Conservation (phyloP, 2,797 vertebrate genomes). For the Chrosomus eos region DNA sequence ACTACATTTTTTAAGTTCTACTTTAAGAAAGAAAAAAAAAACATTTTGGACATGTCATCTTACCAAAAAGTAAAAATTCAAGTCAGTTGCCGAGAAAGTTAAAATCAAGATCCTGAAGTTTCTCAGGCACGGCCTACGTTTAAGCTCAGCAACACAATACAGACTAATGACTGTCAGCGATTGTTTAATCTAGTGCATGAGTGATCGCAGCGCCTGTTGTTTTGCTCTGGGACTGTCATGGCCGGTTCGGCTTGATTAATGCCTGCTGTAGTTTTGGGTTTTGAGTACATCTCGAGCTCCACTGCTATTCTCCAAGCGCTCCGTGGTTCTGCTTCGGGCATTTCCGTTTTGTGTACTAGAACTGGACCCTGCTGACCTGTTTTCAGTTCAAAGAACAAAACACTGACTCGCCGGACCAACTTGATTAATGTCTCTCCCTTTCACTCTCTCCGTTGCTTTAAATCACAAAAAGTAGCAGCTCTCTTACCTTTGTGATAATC, state of each 20-base stretch:
- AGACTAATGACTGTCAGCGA: slow-evolving; percentile 46
- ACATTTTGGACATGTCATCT: neutral
- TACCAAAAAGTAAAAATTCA: neutral
- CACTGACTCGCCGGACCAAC: slow-evolving; percentile 32
- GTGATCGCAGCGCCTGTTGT: slow-evolving; percentile 43
- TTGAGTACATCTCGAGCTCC: slow-evolving; percentile 50
- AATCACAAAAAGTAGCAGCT: neutral
- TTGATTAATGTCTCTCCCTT: slow-evolving; percentile 50
- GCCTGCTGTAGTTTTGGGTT: slow-evolving; percentile 54
- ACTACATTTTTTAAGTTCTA: neutral
- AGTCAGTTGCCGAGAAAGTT: neutral
- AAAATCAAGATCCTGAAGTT: slow-evolving; percentile 5
- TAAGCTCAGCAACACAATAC: slow-evolving; percentile 36
- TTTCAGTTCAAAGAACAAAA: slow-evolving; percentile 55
- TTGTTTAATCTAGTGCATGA: slow-evolving; percentile 52
- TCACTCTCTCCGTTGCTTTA: slow-evolving; percentile 16
- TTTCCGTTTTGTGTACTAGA: slow-evolving; percentile 46
- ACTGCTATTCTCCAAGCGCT: slow-evolving; percentile 28
- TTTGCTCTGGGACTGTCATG: slow-evolving; percentile 54
- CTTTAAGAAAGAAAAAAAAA: no score
- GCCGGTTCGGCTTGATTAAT: slow-evolving; percentile 58
- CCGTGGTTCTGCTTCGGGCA: slow-evolving; percentile 34
- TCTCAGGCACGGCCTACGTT: slow-evolving; percentile 25
- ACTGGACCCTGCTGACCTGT: slow-evolving; percentile 55
- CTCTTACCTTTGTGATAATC: slow-evolving; percentile 66